Conservation (phyloP, 2,888 invertebrate species). For the Tigriopus californicus region DNA sequence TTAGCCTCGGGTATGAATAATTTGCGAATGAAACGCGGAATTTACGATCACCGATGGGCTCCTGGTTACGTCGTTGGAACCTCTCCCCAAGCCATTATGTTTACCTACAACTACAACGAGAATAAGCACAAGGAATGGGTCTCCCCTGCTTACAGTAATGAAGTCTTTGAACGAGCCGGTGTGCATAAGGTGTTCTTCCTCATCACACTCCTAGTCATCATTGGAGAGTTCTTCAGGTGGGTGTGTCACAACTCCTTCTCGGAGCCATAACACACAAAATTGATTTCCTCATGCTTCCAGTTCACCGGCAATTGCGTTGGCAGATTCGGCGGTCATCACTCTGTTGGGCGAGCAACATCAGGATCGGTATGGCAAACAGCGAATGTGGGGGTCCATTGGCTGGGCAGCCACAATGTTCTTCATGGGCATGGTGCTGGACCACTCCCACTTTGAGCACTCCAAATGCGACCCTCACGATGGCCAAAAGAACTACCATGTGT, state of each 20-base stretch:
- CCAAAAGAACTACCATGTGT: slow-evolving; percentile 96
- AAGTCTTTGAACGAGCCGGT: slow-evolving; percentile 68
- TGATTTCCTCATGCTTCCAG: not conserved
- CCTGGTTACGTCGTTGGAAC: slow-evolving; percentile 20
- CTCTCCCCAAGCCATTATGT: not conserved
- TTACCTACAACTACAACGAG: slow-evolving; percentile 40
- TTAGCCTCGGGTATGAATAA: not conserved
- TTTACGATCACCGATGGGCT: not conserved
- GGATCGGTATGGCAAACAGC: slow-evolving; percentile 21
- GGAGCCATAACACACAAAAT: not conserved
- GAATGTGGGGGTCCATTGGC: slow-evolving; percentile 93
- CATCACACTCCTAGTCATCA: slow-evolving; percentile 68
- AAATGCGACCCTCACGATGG: slow-evolving; percentile 58
- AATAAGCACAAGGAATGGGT: slow-evolving; percentile 52
- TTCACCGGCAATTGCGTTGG: slow-evolving; percentile 67
- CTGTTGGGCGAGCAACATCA: slow-evolving; percentile 53
- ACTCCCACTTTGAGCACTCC: slow-evolving; percentile 46
- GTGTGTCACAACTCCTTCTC: not conserved
- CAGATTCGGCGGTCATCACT: slow-evolving; percentile 75
- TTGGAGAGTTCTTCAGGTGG: slow-evolving; percentile 74
- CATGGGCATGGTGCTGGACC: slow-evolving; percentile 86
- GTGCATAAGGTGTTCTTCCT: slow-evolving; percentile 92
- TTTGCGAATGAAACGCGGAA: not conserved
- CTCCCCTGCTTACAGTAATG: slow-evolving; percentile 74
- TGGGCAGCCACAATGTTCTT: slow-evolving; percentile 99